Percentiles rank a stretch among this genome's conserved stretches.
Evolutionary conservation across 2,113 vertebrate species (phyloP).

Genomic region (Neogale vison): DNA sequence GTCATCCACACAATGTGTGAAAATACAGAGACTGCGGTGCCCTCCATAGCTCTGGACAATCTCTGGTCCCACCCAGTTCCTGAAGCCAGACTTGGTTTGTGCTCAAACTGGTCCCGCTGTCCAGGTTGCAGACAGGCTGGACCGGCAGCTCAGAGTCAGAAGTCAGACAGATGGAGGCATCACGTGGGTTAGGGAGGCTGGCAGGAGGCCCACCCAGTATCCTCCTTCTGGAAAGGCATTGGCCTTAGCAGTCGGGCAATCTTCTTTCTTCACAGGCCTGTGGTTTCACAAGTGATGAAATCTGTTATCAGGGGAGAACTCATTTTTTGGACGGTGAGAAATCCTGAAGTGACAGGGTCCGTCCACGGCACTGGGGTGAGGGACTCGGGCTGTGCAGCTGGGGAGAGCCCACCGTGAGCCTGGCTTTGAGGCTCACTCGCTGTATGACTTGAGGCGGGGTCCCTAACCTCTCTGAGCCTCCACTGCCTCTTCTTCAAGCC

Average conservation of each 20-base stretch:
- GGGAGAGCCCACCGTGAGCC: not conserved
- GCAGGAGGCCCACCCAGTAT: constrained; percentile 24
- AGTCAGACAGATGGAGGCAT: constrained; percentile 70
- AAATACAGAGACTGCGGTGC: not conserved
- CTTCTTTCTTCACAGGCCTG: constrained; percentile 43
- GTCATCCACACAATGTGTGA: not conserved
- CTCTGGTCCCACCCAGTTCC: not conserved
- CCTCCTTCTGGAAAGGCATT: constrained; percentile 48
- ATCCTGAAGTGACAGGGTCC: constrained; percentile 40
- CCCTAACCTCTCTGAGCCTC: not conserved
- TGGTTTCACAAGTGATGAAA: constrained; percentile 61
- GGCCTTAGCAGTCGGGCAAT: not conserved
- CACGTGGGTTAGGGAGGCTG: constrained; percentile 58
- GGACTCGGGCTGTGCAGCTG: not conserved
- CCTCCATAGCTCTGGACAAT: not conserved
- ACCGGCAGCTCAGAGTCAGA: not conserved
- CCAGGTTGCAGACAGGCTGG: not conserved
- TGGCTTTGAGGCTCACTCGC: not conserved
- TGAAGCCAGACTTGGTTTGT: not conserved
- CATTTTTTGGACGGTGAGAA: constrained; percentile 32
- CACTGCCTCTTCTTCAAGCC: not conserved
- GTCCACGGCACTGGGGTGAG: not conserved
- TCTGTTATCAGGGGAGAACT: constrained; percentile 58
- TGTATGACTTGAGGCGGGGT: not conserved
- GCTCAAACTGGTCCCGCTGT: not conserved